Evolutionary conservation across 1,140 invertebrate genomes (phyloP).

Genomic region (Drosophila sp.): DNA sequence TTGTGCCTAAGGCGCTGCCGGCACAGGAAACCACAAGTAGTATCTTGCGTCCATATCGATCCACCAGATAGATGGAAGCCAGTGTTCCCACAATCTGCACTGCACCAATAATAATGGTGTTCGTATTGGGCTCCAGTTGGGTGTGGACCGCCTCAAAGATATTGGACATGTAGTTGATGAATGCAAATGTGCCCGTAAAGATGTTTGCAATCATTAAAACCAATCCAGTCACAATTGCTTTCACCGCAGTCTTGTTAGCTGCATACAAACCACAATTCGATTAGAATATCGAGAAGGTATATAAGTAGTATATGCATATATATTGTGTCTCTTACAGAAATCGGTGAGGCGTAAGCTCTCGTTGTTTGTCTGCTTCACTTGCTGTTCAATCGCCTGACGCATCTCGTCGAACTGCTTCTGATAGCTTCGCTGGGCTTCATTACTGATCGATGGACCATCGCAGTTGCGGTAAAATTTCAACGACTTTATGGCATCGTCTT

Average conservation of each 20-base stretch:
- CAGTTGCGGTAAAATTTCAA: constrained; percentile 68
- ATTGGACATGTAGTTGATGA: constrained; percentile 81
- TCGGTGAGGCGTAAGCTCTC: constrained; percentile 40
- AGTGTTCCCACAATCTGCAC: constrained; percentile 85
- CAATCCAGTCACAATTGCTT: constrained; percentile 63
- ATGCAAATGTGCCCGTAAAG: constrained; percentile 73
- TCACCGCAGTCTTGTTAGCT: constrained; percentile 64
- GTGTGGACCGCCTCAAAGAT: constrained; percentile 89
- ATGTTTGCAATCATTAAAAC: constrained; percentile 72
- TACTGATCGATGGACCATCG: constrained; percentile 35
- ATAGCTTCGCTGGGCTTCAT: constrained; percentile 47
- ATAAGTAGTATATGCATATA: too few species aligned
- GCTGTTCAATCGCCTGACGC: constrained; percentile 51
- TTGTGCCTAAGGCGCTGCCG: constrained; percentile 55
- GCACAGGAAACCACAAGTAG: constrained; percentile 66
- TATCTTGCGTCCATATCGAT: constrained; percentile 71
- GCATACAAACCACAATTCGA: background rate
- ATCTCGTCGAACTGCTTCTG: constrained; percentile 68
- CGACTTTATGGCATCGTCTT: constrained; percentile 56
- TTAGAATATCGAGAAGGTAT: background rate
- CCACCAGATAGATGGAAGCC: constrained; percentile 69
- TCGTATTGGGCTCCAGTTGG: constrained; percentile 85
- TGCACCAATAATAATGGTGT: constrained; percentile 86
- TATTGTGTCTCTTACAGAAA: constrained; percentile 66
- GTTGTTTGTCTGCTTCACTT: constrained; percentile 35